Conservation (phyloP, 2,113 vertebrate genomes). For the Ovis aries region DNA sequence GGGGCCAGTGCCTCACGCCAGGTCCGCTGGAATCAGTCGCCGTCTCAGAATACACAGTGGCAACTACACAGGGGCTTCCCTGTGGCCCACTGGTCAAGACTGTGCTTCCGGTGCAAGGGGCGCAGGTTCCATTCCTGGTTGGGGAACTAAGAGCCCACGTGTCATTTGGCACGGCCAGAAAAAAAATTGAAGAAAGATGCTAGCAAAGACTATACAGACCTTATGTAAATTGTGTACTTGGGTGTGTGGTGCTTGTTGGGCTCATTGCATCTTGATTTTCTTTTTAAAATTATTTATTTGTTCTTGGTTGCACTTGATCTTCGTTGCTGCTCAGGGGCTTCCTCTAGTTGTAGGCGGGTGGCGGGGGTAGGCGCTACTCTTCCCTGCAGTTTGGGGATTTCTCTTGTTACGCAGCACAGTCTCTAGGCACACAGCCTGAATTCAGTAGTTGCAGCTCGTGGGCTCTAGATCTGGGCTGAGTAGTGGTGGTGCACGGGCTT, state of each 20-base stretch:
- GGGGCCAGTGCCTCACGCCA: background rate
- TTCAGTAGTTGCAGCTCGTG: background rate
- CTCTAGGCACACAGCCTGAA: background rate
- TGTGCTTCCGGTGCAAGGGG: background rate
- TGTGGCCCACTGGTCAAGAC: background rate
- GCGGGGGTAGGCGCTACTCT: background rate
- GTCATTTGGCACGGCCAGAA: fast-evolving
- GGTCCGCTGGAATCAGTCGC: background rate
- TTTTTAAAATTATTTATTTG: background rate
- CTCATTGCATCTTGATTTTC: background rate
- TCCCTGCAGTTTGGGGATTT: background rate
- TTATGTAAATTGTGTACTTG: background rate
- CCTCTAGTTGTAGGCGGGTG: background rate
- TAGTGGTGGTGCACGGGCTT: background rate
- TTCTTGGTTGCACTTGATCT: background rate
- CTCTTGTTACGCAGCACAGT: background rate
- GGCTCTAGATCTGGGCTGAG: background rate
- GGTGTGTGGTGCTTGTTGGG: background rate
- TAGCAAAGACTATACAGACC: background rate
- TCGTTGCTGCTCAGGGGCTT: background rate
- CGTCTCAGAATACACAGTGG: background rate
- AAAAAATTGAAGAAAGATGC: background rate
- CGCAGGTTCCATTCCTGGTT: background rate
- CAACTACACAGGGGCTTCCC: fast-evolving
- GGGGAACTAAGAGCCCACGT: background rate